Base-by-base conservation (phyloP, 2,797 vertebrate species). In the Sternotherus odoratus region DNA sequence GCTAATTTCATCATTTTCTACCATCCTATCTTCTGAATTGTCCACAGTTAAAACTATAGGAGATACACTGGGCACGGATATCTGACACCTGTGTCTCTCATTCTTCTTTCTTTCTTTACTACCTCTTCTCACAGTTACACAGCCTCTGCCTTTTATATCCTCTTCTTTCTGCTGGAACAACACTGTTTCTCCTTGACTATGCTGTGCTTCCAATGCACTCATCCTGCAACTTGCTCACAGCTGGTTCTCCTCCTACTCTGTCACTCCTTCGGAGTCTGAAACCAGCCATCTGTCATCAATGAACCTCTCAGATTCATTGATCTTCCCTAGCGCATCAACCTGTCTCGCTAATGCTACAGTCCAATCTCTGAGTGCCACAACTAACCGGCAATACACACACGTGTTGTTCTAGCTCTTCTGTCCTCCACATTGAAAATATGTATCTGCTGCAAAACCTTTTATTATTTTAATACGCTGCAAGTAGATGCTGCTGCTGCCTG, bases 201-300 rank as follows among this genome's bases (percentile, higher is more conserved):
- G 63, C 89, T 93, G 82, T 30, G 50, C 86, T 84, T 97, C 90
- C 94, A 96, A 95, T 86, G 91, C 77, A 89, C 90, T 97, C 93
- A 95, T 93, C 91, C 89, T 88, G 95, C 91, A 96, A 91, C 94
- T 96, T 33, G 2, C 85, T 97, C 96, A 95, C 96, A 97, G 94
- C 94, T 97, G 96, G 96, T 96, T 95, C 97, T 97, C 96, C 96
- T 97, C 96, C 95, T 97, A 92, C 95, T 96, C 94, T 96, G 94
- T 95, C 96, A 94, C 83, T 94, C 93, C 92, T 97, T 97, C 94
- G 26, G 95, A 96, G 95, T 95, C 87, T 75, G 96, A 97, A 97
- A 97, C 95, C 96, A 97, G 96, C 96, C 96, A 96, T 97, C 97
- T 97, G 96, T 97, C 95, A 97, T 96, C 94, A 95, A 81, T 90